Evolutionary conservation across 2,888 invertebrate genomes (phyloP).

Genomic region (Dynastes grantii): DNA sequence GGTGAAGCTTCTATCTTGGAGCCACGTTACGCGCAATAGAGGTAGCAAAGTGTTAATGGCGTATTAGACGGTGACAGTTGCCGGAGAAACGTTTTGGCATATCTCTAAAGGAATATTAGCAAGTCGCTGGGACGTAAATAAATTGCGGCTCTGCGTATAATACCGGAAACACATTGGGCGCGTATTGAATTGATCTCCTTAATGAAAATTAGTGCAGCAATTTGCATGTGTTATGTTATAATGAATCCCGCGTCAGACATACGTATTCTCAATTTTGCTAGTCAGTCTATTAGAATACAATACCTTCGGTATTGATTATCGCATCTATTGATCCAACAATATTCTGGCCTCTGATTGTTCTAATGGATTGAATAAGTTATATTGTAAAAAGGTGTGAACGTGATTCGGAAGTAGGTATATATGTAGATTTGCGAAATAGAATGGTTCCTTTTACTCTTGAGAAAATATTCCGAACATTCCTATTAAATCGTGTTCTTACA

Average conservation of each 20-base stretch:
- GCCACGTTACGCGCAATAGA: neutral
- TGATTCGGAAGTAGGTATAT: neutral
- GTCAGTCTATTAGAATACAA: neutral
- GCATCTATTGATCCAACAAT: no score
- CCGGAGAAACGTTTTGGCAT: neutral
- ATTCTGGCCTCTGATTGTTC: no score
- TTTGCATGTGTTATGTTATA: conserved; percentile 8
- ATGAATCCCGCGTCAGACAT: neutral
- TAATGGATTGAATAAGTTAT: neutral
- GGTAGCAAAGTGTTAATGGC: neutral
- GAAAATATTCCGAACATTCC: no score
- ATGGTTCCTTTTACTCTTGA: no score
- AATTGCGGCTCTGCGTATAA: conserved; percentile 1
- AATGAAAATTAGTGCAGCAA: conserved; percentile 25
- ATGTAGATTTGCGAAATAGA: neutral
- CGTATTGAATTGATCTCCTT: conserved; percentile 9
- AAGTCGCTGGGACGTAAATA: neutral
- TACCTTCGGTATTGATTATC: no score
- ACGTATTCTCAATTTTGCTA: neutral
- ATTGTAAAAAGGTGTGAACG: neutral
- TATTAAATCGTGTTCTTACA: no score
- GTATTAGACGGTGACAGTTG: neutral
- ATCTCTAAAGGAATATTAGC: conserved; percentile 1
- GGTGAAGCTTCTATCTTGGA: neutral
- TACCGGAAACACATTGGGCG: conserved; percentile 16